Evolutionary conservation across 1,140 invertebrate genomes (phyloP).

Genomic region (Liolophura sinensis): DNA sequence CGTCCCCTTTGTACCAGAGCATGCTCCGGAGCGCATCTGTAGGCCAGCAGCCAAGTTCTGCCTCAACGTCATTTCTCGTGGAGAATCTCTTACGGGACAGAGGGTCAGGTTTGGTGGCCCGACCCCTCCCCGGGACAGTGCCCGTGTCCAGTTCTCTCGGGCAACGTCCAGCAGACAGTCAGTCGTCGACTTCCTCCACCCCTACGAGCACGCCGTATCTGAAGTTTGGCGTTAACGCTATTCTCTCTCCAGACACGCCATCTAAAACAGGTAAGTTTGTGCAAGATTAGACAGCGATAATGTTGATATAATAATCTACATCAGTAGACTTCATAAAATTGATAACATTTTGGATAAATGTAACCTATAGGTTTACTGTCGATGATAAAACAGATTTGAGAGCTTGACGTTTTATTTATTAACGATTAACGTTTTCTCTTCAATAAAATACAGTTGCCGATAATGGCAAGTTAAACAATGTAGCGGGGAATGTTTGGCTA

Average conservation of each 20-base stretch:
- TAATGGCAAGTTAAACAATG: background rate
- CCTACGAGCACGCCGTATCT: slow-evolving; percentile 66
- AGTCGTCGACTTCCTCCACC: slow-evolving; percentile 83
- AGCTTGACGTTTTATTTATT: background rate
- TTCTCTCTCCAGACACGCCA: slow-evolving; percentile 61
- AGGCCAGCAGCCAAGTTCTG: slow-evolving; percentile 19
- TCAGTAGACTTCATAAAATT: no score
- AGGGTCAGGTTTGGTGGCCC: slow-evolving; percentile 22
- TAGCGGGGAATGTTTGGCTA: no score
- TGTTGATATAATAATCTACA: no score
- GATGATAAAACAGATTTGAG: background rate
- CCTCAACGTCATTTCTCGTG: slow-evolving; percentile 60
- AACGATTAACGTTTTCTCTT: background rate
- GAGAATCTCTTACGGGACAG: slow-evolving; percentile 63
- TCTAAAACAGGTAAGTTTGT: slow-evolving; percentile 2
- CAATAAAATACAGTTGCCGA: slow-evolving; percentile 1
- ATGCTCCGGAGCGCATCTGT: slow-evolving; percentile 29
- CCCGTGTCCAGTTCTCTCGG: slow-evolving; percentile 2
- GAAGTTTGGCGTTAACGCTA: slow-evolving; percentile 91
- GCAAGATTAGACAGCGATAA: background rate
- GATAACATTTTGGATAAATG: no score
- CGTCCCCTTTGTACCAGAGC: slow-evolving; percentile 41
- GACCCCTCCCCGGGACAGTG: slow-evolving; percentile 19
- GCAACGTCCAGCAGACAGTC: slow-evolving; percentile 76
- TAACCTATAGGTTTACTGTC: no score